These are phyloP conservation scores for Rhinopithecus roxellana DNA, from an alignment of 2,113 vertebrate genomes.

Conservation along the genomic window DNA sequence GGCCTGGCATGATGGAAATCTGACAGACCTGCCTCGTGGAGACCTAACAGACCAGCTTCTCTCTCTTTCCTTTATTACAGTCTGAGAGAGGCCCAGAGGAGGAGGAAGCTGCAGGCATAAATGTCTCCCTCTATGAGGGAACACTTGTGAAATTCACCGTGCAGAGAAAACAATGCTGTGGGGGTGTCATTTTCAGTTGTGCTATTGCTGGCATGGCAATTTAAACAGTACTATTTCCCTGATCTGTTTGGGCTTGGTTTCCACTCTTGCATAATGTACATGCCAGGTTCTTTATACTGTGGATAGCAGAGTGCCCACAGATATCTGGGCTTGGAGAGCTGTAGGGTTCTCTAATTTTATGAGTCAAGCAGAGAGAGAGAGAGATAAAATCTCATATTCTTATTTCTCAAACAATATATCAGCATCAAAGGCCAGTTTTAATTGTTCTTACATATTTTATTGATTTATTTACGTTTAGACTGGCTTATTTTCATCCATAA, in stretches of 20 bases:
- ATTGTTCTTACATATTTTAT: neutral
- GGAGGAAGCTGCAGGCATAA: neutral
- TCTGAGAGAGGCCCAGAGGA: constrained; percentile 27
- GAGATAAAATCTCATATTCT: neutral
- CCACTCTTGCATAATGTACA: constrained; percentile 61
- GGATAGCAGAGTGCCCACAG: neutral
- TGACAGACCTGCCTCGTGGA: constrained; percentile 19
- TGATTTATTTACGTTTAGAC: neutral
- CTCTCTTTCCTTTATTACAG: constrained; percentile 29
- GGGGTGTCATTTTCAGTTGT: constrained; percentile 41
- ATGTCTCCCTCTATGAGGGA: neutral
- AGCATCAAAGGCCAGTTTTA: neutral
- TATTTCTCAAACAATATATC: neutral
- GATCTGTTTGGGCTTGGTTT: constrained; percentile 32
- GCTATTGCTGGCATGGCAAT: neutral
- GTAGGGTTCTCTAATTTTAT: neutral
- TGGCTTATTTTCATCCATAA: neutral
- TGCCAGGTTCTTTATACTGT: neutral
- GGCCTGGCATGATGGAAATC: constrained; percentile 33
- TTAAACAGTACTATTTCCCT: neutral
- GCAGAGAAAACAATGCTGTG: constrained; percentile 32
- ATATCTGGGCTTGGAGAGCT: neutral
- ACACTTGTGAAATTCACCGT: constrained; percentile 44
- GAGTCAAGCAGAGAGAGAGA: neutral
- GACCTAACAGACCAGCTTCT: constrained; percentile 12